These are phyloP conservation scores for Dryas iulia DNA, from an alignment of 1,140 invertebrate genomes.

Conservation along the genomic window DNA sequence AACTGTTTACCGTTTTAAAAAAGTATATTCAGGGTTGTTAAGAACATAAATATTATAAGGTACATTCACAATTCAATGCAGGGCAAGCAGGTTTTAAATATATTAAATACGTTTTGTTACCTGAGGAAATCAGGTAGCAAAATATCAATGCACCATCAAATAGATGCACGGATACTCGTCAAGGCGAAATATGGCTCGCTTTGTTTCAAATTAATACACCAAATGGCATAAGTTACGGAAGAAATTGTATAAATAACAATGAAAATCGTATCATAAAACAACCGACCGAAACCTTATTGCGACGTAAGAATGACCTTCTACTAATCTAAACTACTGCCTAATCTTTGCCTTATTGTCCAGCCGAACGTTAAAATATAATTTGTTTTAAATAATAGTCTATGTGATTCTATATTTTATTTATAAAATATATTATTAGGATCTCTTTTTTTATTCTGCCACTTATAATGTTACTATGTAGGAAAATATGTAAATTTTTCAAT, in stretches of 20 bases:
- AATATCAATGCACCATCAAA: constrained; percentile 4
- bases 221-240: background rate
- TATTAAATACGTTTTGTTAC: constrained; percentile 1
- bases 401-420: no score
- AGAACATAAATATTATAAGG: background rate
- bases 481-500: no score
- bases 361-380: background rate
- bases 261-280: background rate
- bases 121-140: constrained; percentile 46
- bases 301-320: background rate
- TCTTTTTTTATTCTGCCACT: no score
- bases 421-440: no score
- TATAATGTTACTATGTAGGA: no score
- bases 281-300: background rate
- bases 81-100: background rate
- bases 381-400: background rate
- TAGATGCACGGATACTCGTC: background rate
- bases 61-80: background rate
- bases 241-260: background rate
- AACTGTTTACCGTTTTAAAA: background rate
- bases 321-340: background rate
- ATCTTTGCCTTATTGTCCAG: background rate
- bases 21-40: background rate
- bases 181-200: background rate
- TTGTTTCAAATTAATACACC: background rate